Evolutionary conservation across 2,113 vertebrate species (phyloP), one percentile per base, ranked within the genome.

Genomic region (Melanerpes aurifrons): DNA sequence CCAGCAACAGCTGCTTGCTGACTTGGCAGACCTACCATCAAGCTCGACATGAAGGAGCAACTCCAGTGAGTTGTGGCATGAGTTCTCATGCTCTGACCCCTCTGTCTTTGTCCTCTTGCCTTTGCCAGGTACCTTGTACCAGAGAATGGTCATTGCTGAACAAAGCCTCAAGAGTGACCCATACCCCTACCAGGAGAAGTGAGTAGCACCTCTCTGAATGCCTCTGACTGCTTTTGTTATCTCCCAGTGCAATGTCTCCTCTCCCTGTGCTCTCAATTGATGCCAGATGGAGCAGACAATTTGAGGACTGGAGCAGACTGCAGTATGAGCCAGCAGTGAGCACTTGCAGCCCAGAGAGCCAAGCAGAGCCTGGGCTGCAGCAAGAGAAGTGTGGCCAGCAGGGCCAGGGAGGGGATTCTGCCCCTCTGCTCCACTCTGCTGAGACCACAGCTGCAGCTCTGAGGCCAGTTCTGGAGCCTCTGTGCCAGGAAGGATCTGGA

Each of bases 171-270:
- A 80, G 50, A 98, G 96, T 4, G 97, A 98, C 19, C 92, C 96
- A 1, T 98, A 98, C 86, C 98, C 98, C 26, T 98, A 97, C 63
- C 98, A 98, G 93, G 99, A 99, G 76, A 98, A 97, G 99, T 99
- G 82, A 98, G 98, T 94, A 47, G 32, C 5, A 1, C 20, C 43
- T 21, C 64, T 62, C 20, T 1, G 4, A 37, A 16, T 4, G 12
- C 10, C 32, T 50, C 50, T 18, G 3, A 1, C 37, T 29, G 29
- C 66, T 89, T 69, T 32, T 14, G 20, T 6, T 22, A 2, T 21
- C 11, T 53, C 14, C 7, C 1, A 35, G 58, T 66, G 40, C 95
- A 40, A 56, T 11, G 8, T 48, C 17, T 32, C 43, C 20, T 29
- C 48, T 40, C 40, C 47, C 32, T 19, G 1, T 0, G 0, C 68